Conservation (phyloP, 2,797 vertebrate genomes). For the Acrocephalus scirpaceus region DNA sequence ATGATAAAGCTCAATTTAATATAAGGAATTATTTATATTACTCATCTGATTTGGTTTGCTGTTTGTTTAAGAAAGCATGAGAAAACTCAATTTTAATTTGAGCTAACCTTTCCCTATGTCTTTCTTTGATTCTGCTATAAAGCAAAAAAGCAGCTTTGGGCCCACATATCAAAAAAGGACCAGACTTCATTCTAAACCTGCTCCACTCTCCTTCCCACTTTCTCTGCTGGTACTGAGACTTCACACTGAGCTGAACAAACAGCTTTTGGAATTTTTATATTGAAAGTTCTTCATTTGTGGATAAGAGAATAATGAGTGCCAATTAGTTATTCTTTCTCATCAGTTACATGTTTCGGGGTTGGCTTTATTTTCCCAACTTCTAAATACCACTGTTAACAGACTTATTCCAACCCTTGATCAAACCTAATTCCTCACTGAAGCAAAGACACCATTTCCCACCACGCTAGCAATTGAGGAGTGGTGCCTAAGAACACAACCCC, state of each 20-base stretch:
- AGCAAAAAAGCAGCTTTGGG: conserved; percentile 18
- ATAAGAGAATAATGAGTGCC: conserved; percentile 16
- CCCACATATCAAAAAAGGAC: conserved; percentile 4
- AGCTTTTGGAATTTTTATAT: conserved; percentile 35
- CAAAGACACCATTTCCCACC: background rate
- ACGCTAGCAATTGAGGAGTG: background rate
- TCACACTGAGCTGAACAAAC: conserved; percentile 47
- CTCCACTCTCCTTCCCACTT: background rate
- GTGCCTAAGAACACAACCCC: background rate
- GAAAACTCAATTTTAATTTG: conserved; percentile 68
- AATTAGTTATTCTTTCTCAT: conserved; percentile 13
- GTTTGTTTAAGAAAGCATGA: conserved; percentile 71
- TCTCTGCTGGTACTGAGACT: conserved; percentile 34
- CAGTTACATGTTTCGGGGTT: background rate
- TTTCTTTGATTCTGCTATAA: conserved; percentile 23
- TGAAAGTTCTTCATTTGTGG: background rate
- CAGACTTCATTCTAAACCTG: conserved; percentile 29
- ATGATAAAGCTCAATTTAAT: conserved; percentile 64
- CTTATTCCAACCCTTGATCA: background rate
- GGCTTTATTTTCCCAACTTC: background rate
- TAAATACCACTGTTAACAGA: background rate
- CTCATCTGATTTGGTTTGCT: conserved; percentile 66
- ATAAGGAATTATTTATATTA: conserved; percentile 67
- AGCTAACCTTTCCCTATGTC: conserved; percentile 31
- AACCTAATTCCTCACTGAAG: background rate